Conservation (phyloP, 2,888 invertebrate genomes). For the Nesidiocoris tenuis region DNA sequence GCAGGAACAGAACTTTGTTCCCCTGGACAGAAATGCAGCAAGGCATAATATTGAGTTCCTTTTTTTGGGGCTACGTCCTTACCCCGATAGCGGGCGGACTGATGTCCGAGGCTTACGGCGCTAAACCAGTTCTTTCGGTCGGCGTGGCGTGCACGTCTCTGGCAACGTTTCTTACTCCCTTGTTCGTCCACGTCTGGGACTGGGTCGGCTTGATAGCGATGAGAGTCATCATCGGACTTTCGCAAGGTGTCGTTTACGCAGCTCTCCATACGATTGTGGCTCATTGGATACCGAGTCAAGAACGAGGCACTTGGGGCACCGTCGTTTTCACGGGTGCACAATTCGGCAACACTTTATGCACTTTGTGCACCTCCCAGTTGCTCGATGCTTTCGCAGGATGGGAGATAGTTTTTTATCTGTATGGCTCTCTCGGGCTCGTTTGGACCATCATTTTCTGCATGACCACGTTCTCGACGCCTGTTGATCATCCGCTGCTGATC, state of each 20-base stretch:
- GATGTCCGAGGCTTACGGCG: slow-evolving; percentile 55
- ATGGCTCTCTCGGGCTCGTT: slow-evolving; percentile 24
- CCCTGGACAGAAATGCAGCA: slow-evolving; percentile 54
- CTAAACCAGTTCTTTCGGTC: slow-evolving; percentile 27
- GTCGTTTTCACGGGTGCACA: slow-evolving; percentile 55
- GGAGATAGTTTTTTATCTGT: slow-evolving; percentile 40
- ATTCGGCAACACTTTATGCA: slow-evolving; percentile 34
- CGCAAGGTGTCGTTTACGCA: slow-evolving; percentile 62
- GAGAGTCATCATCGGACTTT: slow-evolving; percentile 26
- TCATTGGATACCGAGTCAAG: slow-evolving; percentile 62
- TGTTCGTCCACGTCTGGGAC: slow-evolving; percentile 21
- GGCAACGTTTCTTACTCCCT: slow-evolving; percentile 35
- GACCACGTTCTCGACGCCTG: slow-evolving; percentile 29
- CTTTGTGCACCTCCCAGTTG: slow-evolving; percentile 32
- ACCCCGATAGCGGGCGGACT: slow-evolving; percentile 57
- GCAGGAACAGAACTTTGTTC: slow-evolving; percentile 49
- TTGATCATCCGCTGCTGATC: slow-evolving; percentile 30
- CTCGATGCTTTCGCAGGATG: slow-evolving; percentile 25
- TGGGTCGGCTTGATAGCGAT: slow-evolving; percentile 36
- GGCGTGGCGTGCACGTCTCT: slow-evolving; percentile 35
- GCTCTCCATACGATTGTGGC: slow-evolving; percentile 64
- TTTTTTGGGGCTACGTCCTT: slow-evolving; percentile 58
- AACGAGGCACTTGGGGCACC: slow-evolving; percentile 61
- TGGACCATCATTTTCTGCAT: slow-evolving; percentile 29
- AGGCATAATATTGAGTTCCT: slow-evolving; percentile 55